Evolutionary conservation across 2,888 invertebrate species (phyloP).

Genomic region (Patella ulyssiponensis): DNA sequence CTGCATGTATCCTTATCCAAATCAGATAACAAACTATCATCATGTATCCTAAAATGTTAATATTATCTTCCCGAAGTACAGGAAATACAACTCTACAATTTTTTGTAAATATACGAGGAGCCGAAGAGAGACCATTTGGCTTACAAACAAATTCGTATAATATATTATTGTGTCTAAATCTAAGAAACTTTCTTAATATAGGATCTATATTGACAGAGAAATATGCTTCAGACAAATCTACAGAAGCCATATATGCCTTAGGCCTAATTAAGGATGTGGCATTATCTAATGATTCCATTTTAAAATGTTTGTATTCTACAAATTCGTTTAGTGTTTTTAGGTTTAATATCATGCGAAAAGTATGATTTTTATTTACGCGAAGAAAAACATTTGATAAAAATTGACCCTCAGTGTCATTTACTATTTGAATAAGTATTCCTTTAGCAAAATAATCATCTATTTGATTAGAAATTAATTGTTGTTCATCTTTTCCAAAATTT

Average conservation of each 20-base stretch:
- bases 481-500: no score
- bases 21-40: conserved; percentile 1
- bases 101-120: neutral
- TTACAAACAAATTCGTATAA: no score
- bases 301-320: neutral
- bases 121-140: no score
- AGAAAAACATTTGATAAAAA: neutral
- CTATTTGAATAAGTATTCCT: neutral
- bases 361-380: neutral
- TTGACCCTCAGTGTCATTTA: neutral
- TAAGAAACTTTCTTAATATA: neutral
- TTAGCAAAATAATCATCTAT: no score
- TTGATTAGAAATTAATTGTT: no score
- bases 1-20: neutral
- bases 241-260: neutral
- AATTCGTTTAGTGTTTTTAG: neutral
- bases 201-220: neutral
- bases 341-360: neutral
- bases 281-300: conserved; percentile 2
- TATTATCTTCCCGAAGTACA: neutral
- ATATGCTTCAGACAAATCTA: conserved; percentile 10
- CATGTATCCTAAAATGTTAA: neutral
- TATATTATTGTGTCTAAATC: no score
- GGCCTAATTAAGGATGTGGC: neutral
- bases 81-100: conserved; percentile 6